phyloP scores from a whole-genome alignment of 2,888 invertebrate species.

The Cosmia pyralina region DNA sequence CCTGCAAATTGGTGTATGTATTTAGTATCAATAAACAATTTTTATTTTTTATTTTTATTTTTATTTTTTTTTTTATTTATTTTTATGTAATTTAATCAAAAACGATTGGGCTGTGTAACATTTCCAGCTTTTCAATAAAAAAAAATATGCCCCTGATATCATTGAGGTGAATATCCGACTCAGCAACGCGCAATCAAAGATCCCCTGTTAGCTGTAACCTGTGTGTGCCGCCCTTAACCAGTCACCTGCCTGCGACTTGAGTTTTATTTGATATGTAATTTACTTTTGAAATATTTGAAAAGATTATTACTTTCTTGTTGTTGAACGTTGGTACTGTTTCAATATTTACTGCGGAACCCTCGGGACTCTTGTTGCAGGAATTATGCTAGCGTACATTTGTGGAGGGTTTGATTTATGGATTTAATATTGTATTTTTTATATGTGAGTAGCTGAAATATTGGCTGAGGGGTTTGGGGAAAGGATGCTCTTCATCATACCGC shows the following conservation, averaged over 20 bases:
- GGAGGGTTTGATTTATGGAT: conserved; percentile 57
- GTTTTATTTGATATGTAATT: conserved; percentile 65
- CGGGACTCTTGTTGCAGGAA: conserved; percentile 47
- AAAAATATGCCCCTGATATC: conserved; percentile 23
- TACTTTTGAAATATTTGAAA: conserved; percentile 65
- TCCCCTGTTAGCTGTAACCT: conserved; percentile 10
- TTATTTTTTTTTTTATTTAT: too few relatives aligned
- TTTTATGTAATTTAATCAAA: too few relatives aligned
- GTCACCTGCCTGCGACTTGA: conserved; percentile 55
- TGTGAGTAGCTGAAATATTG: conserved; percentile 43
- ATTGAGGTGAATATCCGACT: conserved; percentile 3
- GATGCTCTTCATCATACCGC: conserved; percentile 6
- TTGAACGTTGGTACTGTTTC: conserved; percentile 51
- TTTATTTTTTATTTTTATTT: too few relatives aligned
- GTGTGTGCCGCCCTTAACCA: conserved; percentile 25
- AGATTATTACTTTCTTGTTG: conserved; percentile 65
- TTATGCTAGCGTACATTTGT: conserved; percentile 59
- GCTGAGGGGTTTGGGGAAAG: conserved; percentile 5
- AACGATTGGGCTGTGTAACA: neutral
- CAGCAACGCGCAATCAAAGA: conserved; percentile 29
- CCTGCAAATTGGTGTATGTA: too few relatives aligned
- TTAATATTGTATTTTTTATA: conserved; percentile 59
- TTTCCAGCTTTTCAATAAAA: conserved; percentile 1
- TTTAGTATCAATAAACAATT: too few relatives aligned
- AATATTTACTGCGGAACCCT: conserved; percentile 60